Conservation (phyloP, 2,888 invertebrate species). For the Malthinus seriepunctatus region DNA sequence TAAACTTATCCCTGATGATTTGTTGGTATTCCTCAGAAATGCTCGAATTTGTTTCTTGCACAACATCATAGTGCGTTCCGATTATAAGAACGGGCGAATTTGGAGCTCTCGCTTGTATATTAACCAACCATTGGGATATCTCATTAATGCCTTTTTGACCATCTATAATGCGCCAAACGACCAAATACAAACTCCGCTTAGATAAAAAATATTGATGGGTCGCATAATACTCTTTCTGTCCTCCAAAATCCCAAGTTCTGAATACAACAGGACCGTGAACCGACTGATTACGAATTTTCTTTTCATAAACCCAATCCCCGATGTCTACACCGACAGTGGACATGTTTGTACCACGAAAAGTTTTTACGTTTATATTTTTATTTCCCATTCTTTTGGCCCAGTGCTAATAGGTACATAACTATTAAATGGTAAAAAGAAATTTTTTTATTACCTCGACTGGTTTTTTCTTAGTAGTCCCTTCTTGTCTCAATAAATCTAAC, state of each 20-base stretch:
- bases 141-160: slow-evolving; percentile 88
- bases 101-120: slow-evolving; percentile 91
- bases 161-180: slow-evolving; percentile 93
- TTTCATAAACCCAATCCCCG: slow-evolving; percentile 92
- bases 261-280: slow-evolving; percentile 85
- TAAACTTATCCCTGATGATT: slow-evolving; percentile 83
- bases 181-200: slow-evolving; percentile 90
- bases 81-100: slow-evolving; percentile 96
- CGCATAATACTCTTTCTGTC: slow-evolving; percentile 97
- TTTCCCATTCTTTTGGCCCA: slow-evolving; percentile 97
- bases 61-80: slow-evolving; percentile 93
- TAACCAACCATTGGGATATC: slow-evolving; percentile 94
- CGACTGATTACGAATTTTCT: slow-evolving; percentile 73
- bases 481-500: slow-evolving; percentile 83
- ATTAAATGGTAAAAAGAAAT: not conserved
- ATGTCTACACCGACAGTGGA: slow-evolving; percentile 99
- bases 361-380: slow-evolving; percentile 76
- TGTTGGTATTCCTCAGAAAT: slow-evolving; percentile 84
- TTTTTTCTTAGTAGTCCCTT: slow-evolving; percentile 76
- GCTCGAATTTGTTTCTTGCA: slow-evolving; percentile 63
- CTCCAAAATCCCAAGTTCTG: slow-evolving; percentile 99
- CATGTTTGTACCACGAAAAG: slow-evolving; percentile 77
- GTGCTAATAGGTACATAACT: slow-evolving; percentile 61
- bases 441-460: slow-evolving; percentile 58
- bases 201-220: slow-evolving; percentile 99